Evolutionary conservation across 2,888 invertebrate species (phyloP), one percentile per base, ranked within the genome.

Genomic region (Neoascia interrupta): DNA sequence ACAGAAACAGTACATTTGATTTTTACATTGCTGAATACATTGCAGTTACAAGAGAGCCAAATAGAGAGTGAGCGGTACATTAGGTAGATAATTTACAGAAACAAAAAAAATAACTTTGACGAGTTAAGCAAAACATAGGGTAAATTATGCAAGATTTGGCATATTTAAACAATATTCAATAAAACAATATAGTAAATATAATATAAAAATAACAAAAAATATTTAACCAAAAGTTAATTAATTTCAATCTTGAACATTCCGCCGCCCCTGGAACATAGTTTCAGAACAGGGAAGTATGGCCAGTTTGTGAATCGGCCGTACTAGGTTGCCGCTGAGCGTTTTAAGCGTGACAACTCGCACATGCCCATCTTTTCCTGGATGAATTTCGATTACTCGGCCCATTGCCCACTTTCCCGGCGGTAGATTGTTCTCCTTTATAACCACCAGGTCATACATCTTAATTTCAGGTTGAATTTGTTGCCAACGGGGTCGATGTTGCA

Each of bases 211-310:
- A n/a, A n/a, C n/a, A n/a, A n/a, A n/a, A n/a, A n/a, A n/a, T n/a
- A n/a, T n/a, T n/a, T n/a, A n/a, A n/a, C n/a, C n/a, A n/a, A n/a
- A n/a, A n/a, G n/a, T n/a, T n/a, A n/a, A n/a, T n/a, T n/a, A n/a
- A n/a, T n/a, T n/a, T n/a, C n/a, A n/a, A n/a, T 10, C 31, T 56
- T 51, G n/a, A 31, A 31, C 10, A 47, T 51, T 19, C 49, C 49
- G 16, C 49, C 47, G 18, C 47, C 31, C 47, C 28, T 49, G 45
- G 18, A 49, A 49, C 16, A 16, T 4, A 16, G 31, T 51, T 51
- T 51, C 49, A 19, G 49, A 3, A 19, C 5, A 34, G 13, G 49
- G 49, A 2, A 51, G 13, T 34, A 18, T 8, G 1, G 34, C 31
- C 8, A 34, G 2, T 16, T 51, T 51, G 16, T 34, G 34, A 0